Evolutionary conservation across 92 coral and sea anemone species (phyloP), one percentile per base, ranked within the genome.

Genomic region (Metridium senile): DNA sequence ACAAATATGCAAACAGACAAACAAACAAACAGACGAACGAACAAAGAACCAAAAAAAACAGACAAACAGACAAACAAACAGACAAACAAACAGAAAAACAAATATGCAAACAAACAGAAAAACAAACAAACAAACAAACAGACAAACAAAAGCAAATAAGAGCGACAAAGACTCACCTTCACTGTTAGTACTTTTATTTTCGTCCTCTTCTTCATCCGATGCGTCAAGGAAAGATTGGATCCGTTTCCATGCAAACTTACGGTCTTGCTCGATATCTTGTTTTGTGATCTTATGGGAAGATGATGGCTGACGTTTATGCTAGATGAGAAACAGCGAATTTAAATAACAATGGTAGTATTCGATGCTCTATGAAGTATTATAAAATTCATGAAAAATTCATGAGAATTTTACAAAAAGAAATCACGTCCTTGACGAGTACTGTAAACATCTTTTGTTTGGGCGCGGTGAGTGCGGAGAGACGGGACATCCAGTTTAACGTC

Each of bases 191-290:
- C 30, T 46, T 57, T 58, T 47, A n/a, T 62, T 62, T n/a, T n/a
- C n/a, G 10, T 82, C 90, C 0, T 86, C 90, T 1, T 86, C 90
- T 9, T 86, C 90, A 18, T 86, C 90, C 7, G 74, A 75, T 11
- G 62, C 87, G 46, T 78, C 91, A 4, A 87, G 49, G 64, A 87
- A 64, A 29, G 72, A 65, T 39, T 82, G 79, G 20, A 87, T 84
- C 31, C 87, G 66, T 35, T 87, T 83, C 91, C 91, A 87, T 3
- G 91, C 91, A 9, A 82, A 39, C 70, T 82, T 82, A 49, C 91
- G 84, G 51, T 87, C 91, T 22, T 70, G 53, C 62, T 73, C 84
- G 33, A 87, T 77, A 54, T 87, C 87, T 51, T 87, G 82, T 47
- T 87, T 80, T 74, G 80, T 87, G 32, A 87, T 82, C 33, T 72